These are phyloP conservation scores for Barypeithes pellucidus DNA, from an alignment of 2,888 invertebrate species.

Conservation along the genomic window DNA sequence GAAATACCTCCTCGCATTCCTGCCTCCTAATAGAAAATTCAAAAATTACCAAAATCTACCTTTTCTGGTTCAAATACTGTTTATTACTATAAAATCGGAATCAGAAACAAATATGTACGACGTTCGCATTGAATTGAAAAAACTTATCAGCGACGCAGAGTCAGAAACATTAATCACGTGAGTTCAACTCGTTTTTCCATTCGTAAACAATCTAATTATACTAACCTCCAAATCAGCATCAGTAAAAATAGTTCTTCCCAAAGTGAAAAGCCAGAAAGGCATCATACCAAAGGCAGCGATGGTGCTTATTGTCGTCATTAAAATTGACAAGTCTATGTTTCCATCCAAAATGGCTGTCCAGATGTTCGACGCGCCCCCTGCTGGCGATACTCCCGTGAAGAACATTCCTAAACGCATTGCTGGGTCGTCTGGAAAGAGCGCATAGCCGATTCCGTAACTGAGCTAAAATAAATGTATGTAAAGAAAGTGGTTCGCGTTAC, in stretches of 20 bases:
- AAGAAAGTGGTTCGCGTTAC: too few species aligned
- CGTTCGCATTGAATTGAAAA: too few species aligned
- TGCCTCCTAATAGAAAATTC: too few species aligned
- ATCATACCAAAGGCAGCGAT: slow-evolving; percentile 91
- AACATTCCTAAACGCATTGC: slow-evolving; percentile 89
- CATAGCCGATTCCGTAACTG: slow-evolving; percentile 81
- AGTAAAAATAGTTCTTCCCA: slow-evolving; percentile 83
- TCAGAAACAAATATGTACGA: too few species aligned
- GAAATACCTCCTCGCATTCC: too few species aligned
- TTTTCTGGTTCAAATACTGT: too few species aligned
- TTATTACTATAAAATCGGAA: too few species aligned
- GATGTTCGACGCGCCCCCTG: slow-evolving; percentile 97
- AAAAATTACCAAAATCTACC: too few species aligned
- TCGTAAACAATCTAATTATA: background rate
- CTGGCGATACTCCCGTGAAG: slow-evolving; percentile 91
- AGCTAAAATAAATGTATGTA: slow-evolving; percentile 71
- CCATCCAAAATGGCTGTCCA: slow-evolving; percentile 95
- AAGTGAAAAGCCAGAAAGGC: slow-evolving; percentile 92
- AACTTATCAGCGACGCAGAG: too few species aligned
- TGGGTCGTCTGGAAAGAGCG: slow-evolving; percentile 80
- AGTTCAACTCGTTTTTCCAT: too few species aligned
- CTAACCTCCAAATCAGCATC: slow-evolving; percentile 48
- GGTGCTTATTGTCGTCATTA: slow-evolving; percentile 92
- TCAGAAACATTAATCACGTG: too few species aligned
- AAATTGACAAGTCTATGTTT: slow-evolving; percentile 93